Conservation (phyloP, 2,797 vertebrate genomes). For the Eulemur mongoz region DNA sequence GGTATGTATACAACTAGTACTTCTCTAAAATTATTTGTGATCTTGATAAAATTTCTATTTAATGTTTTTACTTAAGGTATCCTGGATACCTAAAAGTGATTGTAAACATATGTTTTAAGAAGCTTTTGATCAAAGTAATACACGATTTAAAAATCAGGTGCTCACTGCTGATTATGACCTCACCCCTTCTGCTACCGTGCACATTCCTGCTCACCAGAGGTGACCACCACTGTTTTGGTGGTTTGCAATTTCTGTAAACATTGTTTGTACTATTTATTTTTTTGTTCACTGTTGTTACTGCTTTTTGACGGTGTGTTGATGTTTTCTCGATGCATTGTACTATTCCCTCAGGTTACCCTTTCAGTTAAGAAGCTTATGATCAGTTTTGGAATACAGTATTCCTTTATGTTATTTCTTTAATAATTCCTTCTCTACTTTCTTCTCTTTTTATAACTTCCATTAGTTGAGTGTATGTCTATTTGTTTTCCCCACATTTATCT, state of each 20-base stretch:
- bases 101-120: constrained; percentile 36
- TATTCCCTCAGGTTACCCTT: not conserved
- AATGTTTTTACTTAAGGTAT: constrained; percentile 13
- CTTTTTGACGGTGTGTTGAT: not conserved
- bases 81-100: constrained; percentile 15
- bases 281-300: not conserved
- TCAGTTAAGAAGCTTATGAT: not conserved
- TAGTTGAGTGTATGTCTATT: not conserved
- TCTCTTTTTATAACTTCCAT: not conserved
- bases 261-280: not conserved
- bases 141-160: not conserved
- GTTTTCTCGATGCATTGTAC: not conserved
- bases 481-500: not conserved
- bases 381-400: not conserved
- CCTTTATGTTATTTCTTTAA: not conserved
- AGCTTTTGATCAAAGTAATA: not conserved
- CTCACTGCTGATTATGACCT: not conserved
- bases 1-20: constrained; percentile 83
- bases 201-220: not conserved
- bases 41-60: not conserved
- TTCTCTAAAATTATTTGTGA: constrained; percentile 17
- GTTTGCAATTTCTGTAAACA: not conserved
- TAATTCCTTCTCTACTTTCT: not conserved
- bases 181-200: too few species aligned
- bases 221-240: not conserved